Base-by-base conservation (phyloP, 2,888 invertebrate species). In the Cerastis rubricosa region DNA sequence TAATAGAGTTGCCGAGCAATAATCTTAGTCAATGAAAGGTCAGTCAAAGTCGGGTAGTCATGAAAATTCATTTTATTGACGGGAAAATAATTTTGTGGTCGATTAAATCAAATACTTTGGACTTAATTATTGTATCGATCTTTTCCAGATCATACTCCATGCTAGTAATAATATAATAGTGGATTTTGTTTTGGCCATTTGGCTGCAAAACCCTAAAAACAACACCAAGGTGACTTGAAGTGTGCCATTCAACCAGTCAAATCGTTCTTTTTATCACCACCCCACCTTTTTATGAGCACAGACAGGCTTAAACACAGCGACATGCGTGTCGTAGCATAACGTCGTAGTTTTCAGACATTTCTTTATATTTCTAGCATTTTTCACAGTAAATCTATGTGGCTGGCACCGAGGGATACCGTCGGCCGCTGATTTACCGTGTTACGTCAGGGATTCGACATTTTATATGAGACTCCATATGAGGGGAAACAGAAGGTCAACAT, bases 371-470 rank as follows among this genome's bases (percentile, higher is more conserved):
- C 71, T 67, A 79, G 45, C 2, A n/a, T 83, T 83, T 83, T 79
- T 71, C n/a, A 59, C 12, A 51, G 63, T 45, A 35, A 65, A 61
- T 71, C 71, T 69, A 63, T 74, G 83, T 72, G 83, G 2, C 82
- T 83, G 82, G 83, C 70, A 83, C 82, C 65, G 66, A 59, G 74
- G 54, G 35, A 64, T 72, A 75, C 82, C 79, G 75, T 19, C 45
- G 25, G 43, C 54, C 12, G 12, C 7, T 67, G 57, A 67, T 83
- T 72, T 83, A 83, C 59, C 25, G 40, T n/a, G 12, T 35, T n/a
- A 75, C 51, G 79, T 66, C 57, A 66, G 9, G 4, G 14, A 11
- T 83, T 79, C 51, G 79, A 83, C 82, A 51, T 83, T 69, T 83
- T 78, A 73, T 83, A 57, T 29, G 40, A 47, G 17, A 12, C 51